These are phyloP conservation scores for Gila orcuttii DNA, from an alignment of 2,113 vertebrate genomes.

Conservation along the genomic window DNA sequence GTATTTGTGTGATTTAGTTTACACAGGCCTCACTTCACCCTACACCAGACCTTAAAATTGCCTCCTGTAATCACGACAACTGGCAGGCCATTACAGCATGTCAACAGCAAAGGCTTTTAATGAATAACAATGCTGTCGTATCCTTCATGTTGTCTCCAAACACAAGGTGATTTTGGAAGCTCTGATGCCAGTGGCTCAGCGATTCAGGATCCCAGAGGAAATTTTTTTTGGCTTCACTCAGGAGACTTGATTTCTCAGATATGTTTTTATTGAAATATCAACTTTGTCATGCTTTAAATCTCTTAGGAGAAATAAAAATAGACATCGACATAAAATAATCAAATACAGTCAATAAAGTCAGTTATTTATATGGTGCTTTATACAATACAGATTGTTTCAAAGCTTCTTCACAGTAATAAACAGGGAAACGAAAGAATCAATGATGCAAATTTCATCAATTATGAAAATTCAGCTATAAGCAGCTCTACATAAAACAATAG, in stretches of 20 bases:
- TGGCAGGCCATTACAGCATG: slow-evolving; percentile 25
- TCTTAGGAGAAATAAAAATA: background rate
- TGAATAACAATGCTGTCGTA: slow-evolving; percentile 21
- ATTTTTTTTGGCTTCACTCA: slow-evolving; percentile 8
- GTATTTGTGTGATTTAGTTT: background rate
- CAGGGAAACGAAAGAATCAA: too few species aligned
- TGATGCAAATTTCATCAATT: too few species aligned
- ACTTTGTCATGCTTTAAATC: background rate
- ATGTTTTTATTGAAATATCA: background rate
- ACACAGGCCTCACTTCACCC: slow-evolving; percentile 4
- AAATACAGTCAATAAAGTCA: too few species aligned
- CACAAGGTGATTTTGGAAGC: slow-evolving; percentile 25
- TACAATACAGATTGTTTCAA: background rate
- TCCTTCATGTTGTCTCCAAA: slow-evolving; percentile 27
- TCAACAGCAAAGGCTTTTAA: slow-evolving; percentile 30
- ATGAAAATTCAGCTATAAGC: too few species aligned
- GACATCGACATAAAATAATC: background rate
- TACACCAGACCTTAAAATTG: slow-evolving; percentile 29
- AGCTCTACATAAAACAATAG: too few species aligned
- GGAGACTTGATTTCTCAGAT: background rate
- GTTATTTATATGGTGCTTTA: too few species aligned
- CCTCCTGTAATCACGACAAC: slow-evolving; percentile 26
- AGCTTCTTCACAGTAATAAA: background rate
- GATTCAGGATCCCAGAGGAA: slow-evolving; percentile 6
- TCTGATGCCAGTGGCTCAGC: background rate